Conservation (phyloP, 2,113 vertebrate species). For the Ctenodactylus gundi region DNA sequence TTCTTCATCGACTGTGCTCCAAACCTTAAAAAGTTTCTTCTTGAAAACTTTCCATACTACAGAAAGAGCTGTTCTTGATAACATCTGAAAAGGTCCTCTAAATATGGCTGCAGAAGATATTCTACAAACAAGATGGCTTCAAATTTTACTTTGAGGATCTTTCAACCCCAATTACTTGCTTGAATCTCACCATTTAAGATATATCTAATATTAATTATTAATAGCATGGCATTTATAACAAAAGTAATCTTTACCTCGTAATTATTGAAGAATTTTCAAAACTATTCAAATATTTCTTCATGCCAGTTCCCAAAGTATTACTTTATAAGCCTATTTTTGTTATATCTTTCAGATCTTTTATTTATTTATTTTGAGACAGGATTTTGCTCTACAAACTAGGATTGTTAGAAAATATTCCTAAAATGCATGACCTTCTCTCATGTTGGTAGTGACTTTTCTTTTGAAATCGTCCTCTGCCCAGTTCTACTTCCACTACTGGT, state of each 20-base stretch:
- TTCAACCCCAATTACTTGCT: background rate
- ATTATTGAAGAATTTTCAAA: conserved; percentile 1
- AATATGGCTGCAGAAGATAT: background rate
- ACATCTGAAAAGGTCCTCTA: background rate
- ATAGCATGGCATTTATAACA: background rate
- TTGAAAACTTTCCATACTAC: background rate
- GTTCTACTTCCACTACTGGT: background rate
- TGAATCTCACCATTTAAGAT: background rate
- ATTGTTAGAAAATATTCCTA: background rate
- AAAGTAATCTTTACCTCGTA: background rate
- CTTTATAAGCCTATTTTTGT: background rate
- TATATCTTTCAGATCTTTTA: background rate
- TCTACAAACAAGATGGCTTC: background rate
- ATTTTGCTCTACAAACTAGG: background rate
- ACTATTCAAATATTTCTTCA: background rate
- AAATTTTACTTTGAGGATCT: background rate
- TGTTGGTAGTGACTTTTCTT: background rate
- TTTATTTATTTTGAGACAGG: too few relatives aligned
- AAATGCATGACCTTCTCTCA: background rate
- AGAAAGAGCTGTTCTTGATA: background rate
- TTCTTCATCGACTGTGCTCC: background rate
- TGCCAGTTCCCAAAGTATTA: background rate
- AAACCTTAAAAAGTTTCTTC: conserved; percentile 3
- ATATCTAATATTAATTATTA: conserved; percentile 23
- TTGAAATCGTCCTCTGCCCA: background rate